Percentiles rank a stretch among this genome's conserved stretches.
These are phyloP conservation scores for Linnaemya vulpina DNA, from an alignment of 2,888 invertebrate species.

Conservation along the genomic window DNA sequence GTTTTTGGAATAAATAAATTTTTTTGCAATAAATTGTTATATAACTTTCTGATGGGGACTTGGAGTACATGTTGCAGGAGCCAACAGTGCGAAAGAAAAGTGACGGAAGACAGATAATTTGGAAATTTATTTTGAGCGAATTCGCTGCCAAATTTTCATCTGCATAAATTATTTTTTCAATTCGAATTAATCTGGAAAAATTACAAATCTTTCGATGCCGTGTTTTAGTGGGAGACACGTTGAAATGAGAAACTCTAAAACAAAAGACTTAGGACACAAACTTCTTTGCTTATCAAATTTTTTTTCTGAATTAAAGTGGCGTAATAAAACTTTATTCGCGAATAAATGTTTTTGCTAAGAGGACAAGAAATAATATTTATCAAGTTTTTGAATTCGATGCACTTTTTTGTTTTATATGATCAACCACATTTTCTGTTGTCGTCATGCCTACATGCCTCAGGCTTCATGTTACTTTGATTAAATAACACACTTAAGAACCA, in stretches of 20 bases:
- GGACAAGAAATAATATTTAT: background rate
- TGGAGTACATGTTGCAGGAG: background rate
- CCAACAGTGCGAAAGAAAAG: background rate
- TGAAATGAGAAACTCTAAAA: background rate
- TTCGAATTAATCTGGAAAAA: too few relatives aligned
- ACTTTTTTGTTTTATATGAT: background rate
- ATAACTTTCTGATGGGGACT: constrained; percentile 12
- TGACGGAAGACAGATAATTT: background rate
- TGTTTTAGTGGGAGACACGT: too few relatives aligned
- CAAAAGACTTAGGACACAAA: constrained; percentile 23
- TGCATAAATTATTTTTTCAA: too few relatives aligned
- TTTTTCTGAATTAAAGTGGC: too few relatives aligned
- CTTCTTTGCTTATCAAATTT: background rate
- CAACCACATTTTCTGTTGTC: background rate
- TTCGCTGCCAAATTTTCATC: too few relatives aligned
- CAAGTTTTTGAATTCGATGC: background rate
- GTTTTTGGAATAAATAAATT: constrained; percentile 9
- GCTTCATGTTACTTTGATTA: background rate
- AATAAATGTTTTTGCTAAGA: too few relatives aligned
- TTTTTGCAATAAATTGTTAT: constrained; percentile 40
- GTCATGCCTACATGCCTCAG: background rate
- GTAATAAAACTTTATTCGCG: too few relatives aligned
- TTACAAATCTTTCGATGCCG: too few relatives aligned
- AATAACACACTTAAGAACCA: background rate
- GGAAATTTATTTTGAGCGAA: background rate